Base-by-base conservation (phyloP, 2,888 invertebrate genomes). In the Erebia palarica region DNA sequence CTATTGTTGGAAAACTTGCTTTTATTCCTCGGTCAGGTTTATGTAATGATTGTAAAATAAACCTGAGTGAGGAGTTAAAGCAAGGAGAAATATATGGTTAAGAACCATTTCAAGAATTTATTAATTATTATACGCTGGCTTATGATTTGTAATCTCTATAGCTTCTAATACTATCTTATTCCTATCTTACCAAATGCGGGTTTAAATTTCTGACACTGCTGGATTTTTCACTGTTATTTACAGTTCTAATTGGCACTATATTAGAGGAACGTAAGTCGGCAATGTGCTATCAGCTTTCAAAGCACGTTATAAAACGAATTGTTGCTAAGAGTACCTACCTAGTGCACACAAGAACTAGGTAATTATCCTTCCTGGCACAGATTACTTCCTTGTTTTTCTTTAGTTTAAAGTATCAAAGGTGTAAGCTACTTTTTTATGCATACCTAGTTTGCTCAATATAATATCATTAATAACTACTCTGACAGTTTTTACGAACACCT, bases 401-500 rank as follows among this genome's bases (percentile, higher is more conserved):
- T 8, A 21, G 55, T 18, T 55, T 51, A n/a, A 51, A 51, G n/a
- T n/a, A n/a, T n/a, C 14, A n/a, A 51, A 51, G n/a, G 51, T n/a
- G n/a, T 9, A 8, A 10, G 4, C 21, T 16, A 10, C 18, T 10
- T 18, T 55, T 3, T 18, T 11, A 9, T 10, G 9, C 16, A 18
- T 55, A n/a, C n/a, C n/a, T n/a, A 55, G 18, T 55, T 55, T 55
- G 16, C 18, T 3, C n/a, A n/a, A 51, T 14, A 51, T 47, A 11
- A 51, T n/a, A n/a, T 51, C 51, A 16, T 55, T 51, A 51, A 51
- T 27, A 51, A 51, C 51, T n/a, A 13, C 14, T 36, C 7, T n/a
- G 51, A 51, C n/a, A 51, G 51, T 51, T 51, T n/a, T 14, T 51
- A n/a, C n/a, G n/a, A n/a, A n/a, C n/a, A 51, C n/a, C n/a, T 51